phyloP scores from a whole-genome alignment of 2,113 vertebrate genomes.

The Candoia aspera region DNA sequence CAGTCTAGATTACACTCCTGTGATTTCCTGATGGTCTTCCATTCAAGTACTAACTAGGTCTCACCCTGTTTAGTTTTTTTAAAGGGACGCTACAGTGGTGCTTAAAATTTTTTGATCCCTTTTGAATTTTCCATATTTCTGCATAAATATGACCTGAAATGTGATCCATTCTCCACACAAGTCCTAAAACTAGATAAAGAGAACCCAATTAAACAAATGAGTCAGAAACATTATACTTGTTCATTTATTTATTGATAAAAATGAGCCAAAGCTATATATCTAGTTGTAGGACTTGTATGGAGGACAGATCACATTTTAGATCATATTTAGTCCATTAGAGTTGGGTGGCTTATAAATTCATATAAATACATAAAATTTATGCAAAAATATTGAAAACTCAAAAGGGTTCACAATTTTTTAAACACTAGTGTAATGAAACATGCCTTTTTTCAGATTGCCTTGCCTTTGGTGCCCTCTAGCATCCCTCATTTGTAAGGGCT shows the following conservation, averaged over 20 bases:
- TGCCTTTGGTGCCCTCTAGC: background rate
- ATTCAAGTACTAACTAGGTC: background rate
- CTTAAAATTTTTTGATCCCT: background rate
- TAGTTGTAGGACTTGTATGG: too few relatives aligned
- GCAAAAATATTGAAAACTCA: too few relatives aligned
- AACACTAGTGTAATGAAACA: too few relatives aligned
- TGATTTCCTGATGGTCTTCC: background rate
- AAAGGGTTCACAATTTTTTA: too few relatives aligned
- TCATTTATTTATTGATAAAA: too few relatives aligned
- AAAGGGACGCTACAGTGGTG: background rate
- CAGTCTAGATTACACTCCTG: background rate
- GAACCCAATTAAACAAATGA: background rate
- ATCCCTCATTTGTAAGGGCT: background rate
- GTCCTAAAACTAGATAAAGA: background rate
- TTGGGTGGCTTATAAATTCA: too few relatives aligned
- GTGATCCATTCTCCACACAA: background rate
- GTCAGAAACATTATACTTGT: background rate
- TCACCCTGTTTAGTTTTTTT: background rate
- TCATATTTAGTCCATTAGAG: too few relatives aligned
- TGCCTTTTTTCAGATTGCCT: too few relatives aligned
- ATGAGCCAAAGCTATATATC: too few relatives aligned
- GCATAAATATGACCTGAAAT: background rate
- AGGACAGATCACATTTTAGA: too few relatives aligned
- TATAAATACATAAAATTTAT: too few relatives aligned
- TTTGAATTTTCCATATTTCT: background rate